Base-by-base conservation (phyloP, 2,888 invertebrate genomes). In the Cremastinae sp. region DNA sequence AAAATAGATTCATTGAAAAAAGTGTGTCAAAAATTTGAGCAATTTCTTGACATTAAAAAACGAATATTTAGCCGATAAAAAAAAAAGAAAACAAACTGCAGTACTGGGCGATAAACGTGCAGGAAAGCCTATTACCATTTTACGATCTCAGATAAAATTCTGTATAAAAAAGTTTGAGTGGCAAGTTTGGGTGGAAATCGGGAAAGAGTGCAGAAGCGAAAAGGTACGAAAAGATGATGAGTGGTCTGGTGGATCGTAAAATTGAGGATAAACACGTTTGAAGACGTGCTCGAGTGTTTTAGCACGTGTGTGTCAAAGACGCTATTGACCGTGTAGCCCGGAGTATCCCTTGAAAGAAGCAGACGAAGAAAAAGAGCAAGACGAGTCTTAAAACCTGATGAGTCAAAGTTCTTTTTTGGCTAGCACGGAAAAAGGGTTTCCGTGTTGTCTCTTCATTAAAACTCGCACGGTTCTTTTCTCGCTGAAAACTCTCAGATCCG, bases 381-480 rank as follows among this genome's bases (percentile, higher is more conserved):
- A 7, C 45, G 16, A 58, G 47, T 47, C 41, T 16, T 18, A 38
- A 12, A 65, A 18, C 43, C 43, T 14, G 14, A 53, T 41, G 43
- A n/a, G 28, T 28, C 53, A 10, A 38, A 53, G 41, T 53, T 54
- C 28, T 16, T 16, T 34, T 10, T 47, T 5, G 10, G 18, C 28
- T 56, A 22, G 36, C 18, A 22, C 34, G 58, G 41, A 62, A 51
- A 59, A 72, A 76, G 66, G 68, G 43, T 68, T 72, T 72, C 51
- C 10, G 53, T 64, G 54, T 64, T 56, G 61, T 45, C 12, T 43
- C 62, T 72, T 47, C 18, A 58, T 72, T 47, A 56, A 16, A 12
- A 22, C 41, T 43, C 22, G 7, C 8, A 16, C 28, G 14, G 34
- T 41, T 16, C 53, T 38, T 14, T 1, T 20, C 51, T 36, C 12